phyloP scores from a whole-genome alignment of 2,113 vertebrate species.

The Otis tarda region DNA sequence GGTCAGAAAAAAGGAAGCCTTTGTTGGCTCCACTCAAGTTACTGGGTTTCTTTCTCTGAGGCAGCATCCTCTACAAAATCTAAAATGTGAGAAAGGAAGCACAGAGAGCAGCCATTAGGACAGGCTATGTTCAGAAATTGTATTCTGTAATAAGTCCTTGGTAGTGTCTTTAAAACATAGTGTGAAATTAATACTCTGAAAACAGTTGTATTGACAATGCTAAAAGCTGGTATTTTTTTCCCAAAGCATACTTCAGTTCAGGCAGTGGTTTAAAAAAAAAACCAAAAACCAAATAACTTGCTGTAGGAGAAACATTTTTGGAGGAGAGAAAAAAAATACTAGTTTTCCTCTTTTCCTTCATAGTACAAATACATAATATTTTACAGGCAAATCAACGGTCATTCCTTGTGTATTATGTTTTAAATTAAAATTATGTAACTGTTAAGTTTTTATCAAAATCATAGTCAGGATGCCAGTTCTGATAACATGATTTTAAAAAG shows the following conservation, averaged over 20 bases:
- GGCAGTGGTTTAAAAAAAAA: not conserved
- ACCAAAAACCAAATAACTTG: not conserved
- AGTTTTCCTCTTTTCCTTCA: not conserved
- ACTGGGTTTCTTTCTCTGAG: not conserved
- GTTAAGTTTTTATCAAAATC: not conserved
- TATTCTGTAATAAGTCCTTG: not conserved
- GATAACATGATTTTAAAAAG: not conserved
- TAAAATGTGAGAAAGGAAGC: not conserved
- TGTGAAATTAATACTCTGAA: not conserved
- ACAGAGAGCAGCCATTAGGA: not conserved
- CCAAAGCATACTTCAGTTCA: not conserved
- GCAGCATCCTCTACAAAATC: not conserved
- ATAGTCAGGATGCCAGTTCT: not conserved
- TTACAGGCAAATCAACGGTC: not conserved
- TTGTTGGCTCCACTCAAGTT: not conserved
- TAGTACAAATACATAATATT: not conserved
- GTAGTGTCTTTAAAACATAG: not conserved
- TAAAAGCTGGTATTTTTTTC: not conserved
- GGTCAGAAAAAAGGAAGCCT: conserved; percentile 28
- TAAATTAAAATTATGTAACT: not conserved
- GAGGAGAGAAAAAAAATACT: not conserved
- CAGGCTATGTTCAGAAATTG: not conserved
- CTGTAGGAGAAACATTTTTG: not conserved
- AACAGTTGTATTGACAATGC: not conserved
- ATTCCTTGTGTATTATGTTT: not conserved